Conservation (phyloP, 2,888 invertebrate species). For the Zhuqinia jingwanae region DNA sequence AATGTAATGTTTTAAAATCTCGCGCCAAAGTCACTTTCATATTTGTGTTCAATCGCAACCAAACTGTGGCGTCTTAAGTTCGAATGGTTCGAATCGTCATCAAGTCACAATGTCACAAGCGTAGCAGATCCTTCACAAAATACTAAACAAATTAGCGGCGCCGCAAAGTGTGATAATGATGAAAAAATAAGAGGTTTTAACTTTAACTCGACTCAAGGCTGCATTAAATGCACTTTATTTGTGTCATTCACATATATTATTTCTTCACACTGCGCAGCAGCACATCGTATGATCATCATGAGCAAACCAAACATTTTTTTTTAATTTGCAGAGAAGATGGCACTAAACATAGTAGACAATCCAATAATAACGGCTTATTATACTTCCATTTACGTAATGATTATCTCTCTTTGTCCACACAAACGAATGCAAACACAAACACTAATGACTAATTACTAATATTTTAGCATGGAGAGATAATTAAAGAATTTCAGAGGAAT, state of each 20-base stretch:
- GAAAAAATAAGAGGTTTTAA: background rate
- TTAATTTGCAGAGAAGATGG: background rate
- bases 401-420: background rate
- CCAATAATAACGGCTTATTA: conserved; percentile 15
- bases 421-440: background rate
- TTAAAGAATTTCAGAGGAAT: background rate
- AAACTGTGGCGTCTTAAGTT: background rate
- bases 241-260: no score
- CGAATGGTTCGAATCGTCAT: no score
- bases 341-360: background rate
- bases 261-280: background rate
- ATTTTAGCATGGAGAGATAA: conserved; percentile 33
- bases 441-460: conserved; percentile 18
- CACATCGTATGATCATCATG: background rate
- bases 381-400: background rate
- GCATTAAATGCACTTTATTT: no score
- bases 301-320: background rate
- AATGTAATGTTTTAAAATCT: background rate
- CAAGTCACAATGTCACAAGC: background rate
- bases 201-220: conserved; percentile 8
- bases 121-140: background rate
- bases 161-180: background rate
- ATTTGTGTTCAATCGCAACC: background rate
- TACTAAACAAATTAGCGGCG: background rate
- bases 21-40: conserved; percentile 10